These are phyloP conservation scores for Lophotriccus pileatus DNA, from an alignment of 2,797 vertebrate species.

Conservation along the genomic window DNA sequence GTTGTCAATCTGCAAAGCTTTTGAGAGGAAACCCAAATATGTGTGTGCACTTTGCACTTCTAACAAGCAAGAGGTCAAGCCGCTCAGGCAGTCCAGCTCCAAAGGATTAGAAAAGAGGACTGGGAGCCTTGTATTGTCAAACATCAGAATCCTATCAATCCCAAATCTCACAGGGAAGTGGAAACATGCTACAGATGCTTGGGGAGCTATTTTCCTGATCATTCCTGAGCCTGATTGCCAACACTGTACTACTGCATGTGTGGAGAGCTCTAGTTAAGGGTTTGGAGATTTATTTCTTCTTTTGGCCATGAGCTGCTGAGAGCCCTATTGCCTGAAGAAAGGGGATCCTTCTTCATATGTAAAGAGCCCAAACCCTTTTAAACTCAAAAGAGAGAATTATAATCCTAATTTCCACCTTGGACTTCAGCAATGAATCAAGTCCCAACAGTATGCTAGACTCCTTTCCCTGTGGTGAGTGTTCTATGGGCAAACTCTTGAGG, in stretches of 20 bases:
- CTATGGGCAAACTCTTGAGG: neutral
- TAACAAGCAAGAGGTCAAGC: neutral
- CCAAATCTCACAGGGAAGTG: neutral
- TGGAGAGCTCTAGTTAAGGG: neutral
- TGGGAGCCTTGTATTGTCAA: neutral
- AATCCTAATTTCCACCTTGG: neutral
- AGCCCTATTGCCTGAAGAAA: neutral
- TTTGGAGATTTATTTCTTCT: neutral
- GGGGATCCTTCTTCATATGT: neutral
- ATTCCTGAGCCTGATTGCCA: neutral
- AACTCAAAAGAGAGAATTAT: neutral
- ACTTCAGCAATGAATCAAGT: neutral
- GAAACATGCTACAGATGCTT: neutral
- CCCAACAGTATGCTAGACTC: neutral
- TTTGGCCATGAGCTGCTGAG: neutral
- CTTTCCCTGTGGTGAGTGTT: neutral
- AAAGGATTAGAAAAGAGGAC: neutral
- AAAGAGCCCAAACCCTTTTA: neutral
- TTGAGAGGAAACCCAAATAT: neutral
- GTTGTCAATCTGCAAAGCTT: neutral
- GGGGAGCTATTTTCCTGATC: neutral
- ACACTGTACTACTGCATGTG: fast-evolving
- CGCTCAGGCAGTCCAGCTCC: neutral
- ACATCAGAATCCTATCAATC: neutral
- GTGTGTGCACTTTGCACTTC: neutral